phyloP scores from a whole-genome alignment of 2,888 invertebrate genomes.

The Acheta domesticus region DNA sequence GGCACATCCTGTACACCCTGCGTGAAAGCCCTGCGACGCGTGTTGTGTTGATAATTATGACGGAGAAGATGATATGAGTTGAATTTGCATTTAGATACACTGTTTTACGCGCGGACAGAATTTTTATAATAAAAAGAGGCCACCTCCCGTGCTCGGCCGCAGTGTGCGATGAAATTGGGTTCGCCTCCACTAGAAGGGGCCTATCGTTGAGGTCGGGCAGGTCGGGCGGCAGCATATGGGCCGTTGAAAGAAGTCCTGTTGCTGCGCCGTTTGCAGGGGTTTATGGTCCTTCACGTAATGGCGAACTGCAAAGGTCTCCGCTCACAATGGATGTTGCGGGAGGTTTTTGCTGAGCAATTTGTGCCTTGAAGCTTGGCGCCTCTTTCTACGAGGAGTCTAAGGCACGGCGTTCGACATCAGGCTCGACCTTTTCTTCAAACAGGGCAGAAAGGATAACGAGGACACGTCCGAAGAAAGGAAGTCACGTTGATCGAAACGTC shows the following conservation, averaged over 20 bases:
- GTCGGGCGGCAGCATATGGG: neutral
- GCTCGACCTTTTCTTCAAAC: no score
- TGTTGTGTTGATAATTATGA: constrained; percentile 18
- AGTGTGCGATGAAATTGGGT: neutral
- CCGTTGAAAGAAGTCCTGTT: neutral
- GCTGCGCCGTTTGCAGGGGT: no score
- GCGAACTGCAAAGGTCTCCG: no score
- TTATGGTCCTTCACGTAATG: no score
- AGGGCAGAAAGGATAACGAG: no score
- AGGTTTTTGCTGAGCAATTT: no score
- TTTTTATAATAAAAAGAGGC: constrained; percentile 1
- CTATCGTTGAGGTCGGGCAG: neutral
- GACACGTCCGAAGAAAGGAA: no score
- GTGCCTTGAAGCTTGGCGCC: no score
- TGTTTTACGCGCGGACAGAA: constrained; percentile 18
- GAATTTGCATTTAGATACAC: constrained; percentile 11
- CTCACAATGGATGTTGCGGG: no score
- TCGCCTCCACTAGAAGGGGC: neutral
- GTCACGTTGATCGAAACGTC: no score
- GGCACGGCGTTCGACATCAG: no score
- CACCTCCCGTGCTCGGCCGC: neutral
- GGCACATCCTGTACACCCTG: neutral
- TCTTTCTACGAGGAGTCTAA: no score
- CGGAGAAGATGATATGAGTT: constrained; percentile 7
- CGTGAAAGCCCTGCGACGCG: neutral